Evolutionary conservation across 2,113 vertebrate species (phyloP).

Genomic region (Nansenia antarctica): DNA sequence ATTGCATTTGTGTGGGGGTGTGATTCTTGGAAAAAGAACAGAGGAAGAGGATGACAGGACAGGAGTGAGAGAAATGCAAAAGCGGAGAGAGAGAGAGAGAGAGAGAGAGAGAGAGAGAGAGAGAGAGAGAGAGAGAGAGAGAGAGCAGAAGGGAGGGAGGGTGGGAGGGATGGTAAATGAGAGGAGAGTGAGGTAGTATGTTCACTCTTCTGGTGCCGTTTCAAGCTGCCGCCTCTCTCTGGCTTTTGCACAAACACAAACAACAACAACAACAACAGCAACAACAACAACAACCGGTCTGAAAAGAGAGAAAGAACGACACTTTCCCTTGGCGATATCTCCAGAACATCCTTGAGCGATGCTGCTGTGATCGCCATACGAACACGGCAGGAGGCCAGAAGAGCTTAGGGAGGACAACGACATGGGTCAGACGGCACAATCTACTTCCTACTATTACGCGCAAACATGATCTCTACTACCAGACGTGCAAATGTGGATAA

Average conservation of each 20-base stretch:
- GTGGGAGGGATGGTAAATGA: neutral
- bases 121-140: neutral
- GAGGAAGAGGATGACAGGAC: conserved; percentile 3
- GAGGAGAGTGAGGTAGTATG: neutral
- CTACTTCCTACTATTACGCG: neutral
- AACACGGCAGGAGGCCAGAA: neutral
- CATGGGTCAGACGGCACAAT: neutral
- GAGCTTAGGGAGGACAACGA: neutral
- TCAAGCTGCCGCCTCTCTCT: too few relatives aligned
- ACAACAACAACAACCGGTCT: conserved; percentile 67
- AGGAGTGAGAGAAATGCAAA: conserved; percentile 5
- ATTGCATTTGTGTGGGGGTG: conserved; percentile 58
- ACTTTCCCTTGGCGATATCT: conserved; percentile 34
- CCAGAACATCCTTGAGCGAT: conserved; percentile 17
- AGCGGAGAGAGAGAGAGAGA: conserved; percentile 21
- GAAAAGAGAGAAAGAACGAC: conserved; percentile 37
- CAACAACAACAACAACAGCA: too few relatives aligned
- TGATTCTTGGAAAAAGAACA: conserved; percentile 49
- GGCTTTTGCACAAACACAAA: too few relatives aligned
- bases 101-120: conserved; percentile 40
- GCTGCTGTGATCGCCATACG: conserved; percentile 27
- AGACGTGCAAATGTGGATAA: too few relatives aligned
- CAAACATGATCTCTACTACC: neutral
- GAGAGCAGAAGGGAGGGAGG: neutral
- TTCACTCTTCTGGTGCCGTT: conserved; percentile 3